Evolutionary conservation across 2,797 vertebrate genomes (phyloP).

Genomic region (Brotula barbata): DNA sequence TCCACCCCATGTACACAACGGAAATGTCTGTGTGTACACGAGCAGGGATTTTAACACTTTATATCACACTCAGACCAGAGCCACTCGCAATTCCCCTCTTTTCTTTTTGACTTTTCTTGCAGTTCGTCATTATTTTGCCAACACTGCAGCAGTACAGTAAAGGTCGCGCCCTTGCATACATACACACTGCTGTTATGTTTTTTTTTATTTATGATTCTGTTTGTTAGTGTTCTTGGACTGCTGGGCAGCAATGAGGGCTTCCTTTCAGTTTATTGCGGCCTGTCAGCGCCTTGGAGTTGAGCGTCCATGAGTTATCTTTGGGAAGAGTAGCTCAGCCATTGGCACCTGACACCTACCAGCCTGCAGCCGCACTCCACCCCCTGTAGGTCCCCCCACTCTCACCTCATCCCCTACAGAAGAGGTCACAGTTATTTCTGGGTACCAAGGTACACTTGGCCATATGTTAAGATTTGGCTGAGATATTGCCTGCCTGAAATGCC

Average conservation of each 20-base stretch:
- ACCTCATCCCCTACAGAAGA: constrained; percentile 3
- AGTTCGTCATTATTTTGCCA: background rate
- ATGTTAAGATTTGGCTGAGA: constrained; percentile 3
- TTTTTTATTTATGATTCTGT: constrained; percentile 61
- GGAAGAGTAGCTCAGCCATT: constrained; percentile 29
- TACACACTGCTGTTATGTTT: constrained; percentile 29
- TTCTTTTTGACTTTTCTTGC: too few species aligned
- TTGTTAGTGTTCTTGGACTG: constrained; percentile 50
- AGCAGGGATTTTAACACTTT: too few species aligned
- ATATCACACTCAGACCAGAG: too few species aligned
- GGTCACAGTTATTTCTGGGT: constrained; percentile 61
- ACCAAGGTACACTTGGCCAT: constrained; percentile 37
- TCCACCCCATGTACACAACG: too few species aligned
- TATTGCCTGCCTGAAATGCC: constrained; percentile 22
- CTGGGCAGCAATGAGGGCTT: constrained; percentile 27
- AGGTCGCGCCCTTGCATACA: constrained; percentile 18
- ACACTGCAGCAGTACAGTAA: background rate
- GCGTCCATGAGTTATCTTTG: constrained; percentile 67
- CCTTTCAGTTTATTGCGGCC: constrained; percentile 54
- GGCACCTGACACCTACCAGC: constrained; percentile 28
- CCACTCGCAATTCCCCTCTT: too few species aligned
- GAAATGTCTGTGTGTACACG: too few species aligned
- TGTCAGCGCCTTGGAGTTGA: constrained; percentile 66
- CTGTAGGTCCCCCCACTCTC: constrained; percentile 7
- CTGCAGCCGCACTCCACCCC: constrained; percentile 10